Evolutionary conservation across 1,140 invertebrate species (phyloP).

Genomic region (Manduca sexta): DNA sequence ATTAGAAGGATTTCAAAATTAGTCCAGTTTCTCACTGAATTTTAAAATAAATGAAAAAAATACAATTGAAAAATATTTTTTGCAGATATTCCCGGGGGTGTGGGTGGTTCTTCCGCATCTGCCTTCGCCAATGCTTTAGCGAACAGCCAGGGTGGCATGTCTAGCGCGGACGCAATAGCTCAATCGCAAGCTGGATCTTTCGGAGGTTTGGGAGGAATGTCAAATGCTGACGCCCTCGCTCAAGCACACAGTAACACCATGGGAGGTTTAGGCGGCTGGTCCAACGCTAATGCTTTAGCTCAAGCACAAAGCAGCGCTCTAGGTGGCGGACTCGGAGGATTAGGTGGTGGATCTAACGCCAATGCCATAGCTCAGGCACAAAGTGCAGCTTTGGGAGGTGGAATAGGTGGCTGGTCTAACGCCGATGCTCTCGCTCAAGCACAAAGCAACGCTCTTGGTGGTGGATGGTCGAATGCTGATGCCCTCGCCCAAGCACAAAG

Average conservation of each 20-base stretch:
- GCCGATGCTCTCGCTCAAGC: slow-evolving; percentile 17
- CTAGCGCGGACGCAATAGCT: slow-evolving; percentile 1
- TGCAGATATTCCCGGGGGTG: not conserved
- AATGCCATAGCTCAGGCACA: slow-evolving; percentile 2
- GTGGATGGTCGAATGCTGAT: slow-evolving; percentile 2
- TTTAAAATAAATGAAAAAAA: too few species aligned
- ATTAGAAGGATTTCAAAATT: too few species aligned
- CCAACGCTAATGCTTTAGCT: slow-evolving; percentile 1
- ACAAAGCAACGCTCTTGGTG: not conserved
- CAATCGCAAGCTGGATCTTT: not conserved
- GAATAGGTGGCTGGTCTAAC: slow-evolving; percentile 2
- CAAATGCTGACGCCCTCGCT: not conserved
- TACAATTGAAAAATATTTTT: slow-evolving; percentile 5
- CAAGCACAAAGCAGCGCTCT: not conserved
- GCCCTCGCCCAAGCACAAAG: not conserved
- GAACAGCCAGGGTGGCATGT: slow-evolving; percentile 6
- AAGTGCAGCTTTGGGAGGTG: not conserved
- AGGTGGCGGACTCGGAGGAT: not conserved
- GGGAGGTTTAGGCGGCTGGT: slow-evolving; percentile 5
- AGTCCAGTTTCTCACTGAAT: too few species aligned
- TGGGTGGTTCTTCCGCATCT: not conserved
- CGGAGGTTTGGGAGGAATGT: not conserved
- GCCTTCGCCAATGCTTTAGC: slow-evolving; percentile 12
- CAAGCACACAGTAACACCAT: not conserved
- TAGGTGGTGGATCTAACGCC: not conserved